Percentiles rank a stretch among this genome's conserved stretches.
Evolutionary conservation across 2,888 invertebrate genomes (phyloP).

Genomic region (Yponomeuta plumbellus): DNA sequence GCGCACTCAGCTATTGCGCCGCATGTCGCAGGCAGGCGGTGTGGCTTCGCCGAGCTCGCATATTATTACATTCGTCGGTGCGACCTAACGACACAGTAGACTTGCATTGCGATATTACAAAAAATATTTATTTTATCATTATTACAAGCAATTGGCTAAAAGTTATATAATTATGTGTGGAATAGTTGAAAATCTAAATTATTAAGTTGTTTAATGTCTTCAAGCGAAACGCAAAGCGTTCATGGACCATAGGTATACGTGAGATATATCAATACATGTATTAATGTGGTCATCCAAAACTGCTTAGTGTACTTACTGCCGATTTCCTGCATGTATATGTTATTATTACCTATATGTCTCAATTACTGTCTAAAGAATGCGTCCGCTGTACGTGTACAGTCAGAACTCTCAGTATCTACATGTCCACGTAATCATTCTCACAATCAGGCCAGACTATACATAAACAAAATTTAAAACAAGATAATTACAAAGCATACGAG

Average conservation of each 20-base stretch:
- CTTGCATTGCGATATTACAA: conserved; percentile 11
- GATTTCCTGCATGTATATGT: conserved; percentile 18
- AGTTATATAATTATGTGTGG: neutral
- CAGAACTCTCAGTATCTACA: conserved; percentile 17
- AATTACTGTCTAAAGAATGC: conserved; percentile 11
- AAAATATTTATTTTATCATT: neutral
- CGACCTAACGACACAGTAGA: conserved; percentile 16
- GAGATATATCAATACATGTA: conserved; percentile 16
- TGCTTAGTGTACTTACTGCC: conserved; percentile 19
- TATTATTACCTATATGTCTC: conserved; percentile 4
- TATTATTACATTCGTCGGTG: conserved; percentile 26
- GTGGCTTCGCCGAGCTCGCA: conserved; percentile 28
- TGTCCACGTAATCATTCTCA: neutral
- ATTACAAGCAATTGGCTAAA: neutral
- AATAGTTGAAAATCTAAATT: conserved; percentile 21
- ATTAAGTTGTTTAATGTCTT: conserved; percentile 25
- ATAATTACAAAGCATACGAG: conserved; percentile 9
- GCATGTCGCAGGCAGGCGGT: conserved; percentile 30
- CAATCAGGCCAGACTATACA: conserved; percentile 13
- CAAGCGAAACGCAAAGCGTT: conserved; percentile 25
- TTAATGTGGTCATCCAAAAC: conserved; percentile 17
- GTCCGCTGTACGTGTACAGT: conserved; percentile 15
- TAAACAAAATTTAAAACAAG: neutral
- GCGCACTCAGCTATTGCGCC: conserved; percentile 54
- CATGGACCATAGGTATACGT: conserved; percentile 29